A percentile compares a stretch with the other conserved stretches of the same genome.
Evolutionary conservation across 1,140 invertebrate species (phyloP).

Genomic region (Rhagoletis zephyria): DNA sequence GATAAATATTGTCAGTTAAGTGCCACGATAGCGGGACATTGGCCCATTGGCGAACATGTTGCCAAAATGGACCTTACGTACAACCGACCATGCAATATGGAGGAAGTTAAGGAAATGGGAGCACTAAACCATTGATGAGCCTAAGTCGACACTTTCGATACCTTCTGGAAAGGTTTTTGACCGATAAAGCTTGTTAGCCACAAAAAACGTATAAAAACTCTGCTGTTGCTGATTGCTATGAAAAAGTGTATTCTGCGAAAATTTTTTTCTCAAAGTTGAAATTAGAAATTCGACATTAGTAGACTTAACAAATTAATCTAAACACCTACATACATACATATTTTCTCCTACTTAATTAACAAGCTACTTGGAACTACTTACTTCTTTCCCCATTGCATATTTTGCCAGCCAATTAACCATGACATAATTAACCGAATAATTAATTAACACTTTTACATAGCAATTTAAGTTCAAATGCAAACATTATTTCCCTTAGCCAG

Average conservation of each 20-base stretch:
- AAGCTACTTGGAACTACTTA: not conserved
- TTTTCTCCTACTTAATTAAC: not conserved
- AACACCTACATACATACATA: not conserved
- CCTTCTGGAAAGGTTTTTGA: not conserved
- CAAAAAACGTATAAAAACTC: not conserved
- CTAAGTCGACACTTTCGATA: not conserved
- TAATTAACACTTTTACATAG: slow-evolving; percentile 32
- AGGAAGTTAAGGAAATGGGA: too few species aligned
- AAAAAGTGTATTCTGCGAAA: not conserved
- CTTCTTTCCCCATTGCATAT: not conserved
- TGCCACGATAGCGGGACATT: too few species aligned
- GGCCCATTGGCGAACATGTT: too few species aligned
- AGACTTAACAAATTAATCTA: too few species aligned
- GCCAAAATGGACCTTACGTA: too few species aligned
- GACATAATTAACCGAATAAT: slow-evolving; percentile 34
- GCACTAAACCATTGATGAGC: too few species aligned
- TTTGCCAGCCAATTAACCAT: slow-evolving; percentile 4
- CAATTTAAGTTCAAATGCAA: slow-evolving; percentile 16
- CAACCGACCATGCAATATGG: too few species aligned
- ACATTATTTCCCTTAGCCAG: slow-evolving; percentile 1
- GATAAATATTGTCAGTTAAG: too few species aligned
- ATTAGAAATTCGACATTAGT: too few species aligned
- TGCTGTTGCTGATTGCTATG: not conserved
- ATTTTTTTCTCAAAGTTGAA: too few species aligned
- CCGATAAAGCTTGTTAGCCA: not conserved